Base-by-base conservation (phyloP, 2,888 invertebrate species). In the Auanema freiburgensis region DNA sequence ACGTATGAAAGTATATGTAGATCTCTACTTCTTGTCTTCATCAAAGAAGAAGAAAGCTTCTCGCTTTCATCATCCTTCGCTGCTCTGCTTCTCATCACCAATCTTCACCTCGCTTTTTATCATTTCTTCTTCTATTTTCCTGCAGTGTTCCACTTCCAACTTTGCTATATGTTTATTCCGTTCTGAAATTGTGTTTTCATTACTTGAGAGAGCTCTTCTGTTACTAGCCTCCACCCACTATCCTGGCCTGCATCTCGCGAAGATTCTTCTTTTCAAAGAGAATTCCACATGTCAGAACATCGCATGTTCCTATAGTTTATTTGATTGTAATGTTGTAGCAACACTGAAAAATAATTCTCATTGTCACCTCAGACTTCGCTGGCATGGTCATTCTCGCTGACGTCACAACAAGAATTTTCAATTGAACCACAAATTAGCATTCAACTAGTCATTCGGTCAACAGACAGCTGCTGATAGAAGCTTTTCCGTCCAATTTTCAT, bases 31-130 rank as follows among this genome's bases (percentile, higher is more conserved):
- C 49, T 16, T 6, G 21, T 46, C 43, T 49, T 51, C 25, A 24
- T 51, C 51, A 2, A n/a, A n/a, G 23, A 51, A 51, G 25, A n/a
- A 51, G 2, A 51, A n/a, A 40, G 24, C 40, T 18, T 12, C 21
- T 54, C 21, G 42, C 60, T 25, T 46, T 50, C 46, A 51, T 52
- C 44, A 42, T 62, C 53, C 51, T 51, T 40, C 49, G 41, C 59
- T 54, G 50, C 53, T 57, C 50, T 33, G 23, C 63, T 54, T 46
- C 42, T 46, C 40, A 49, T 41, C 55, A 41, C 52, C 59, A 46
- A 63, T 51, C 57, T 53, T 57, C 61, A 60, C 65, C 65, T 60
- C 65, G 57, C 61, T 61, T 60, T 66, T 66, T 63, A 63, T 66
- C 66, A 63, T 53, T 50, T 50, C 44, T 23, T 57, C 24, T 62